Evolutionary conservation across 2,888 invertebrate species (phyloP).

Genomic region (Scaptomyza cyrtandrae): DNA sequence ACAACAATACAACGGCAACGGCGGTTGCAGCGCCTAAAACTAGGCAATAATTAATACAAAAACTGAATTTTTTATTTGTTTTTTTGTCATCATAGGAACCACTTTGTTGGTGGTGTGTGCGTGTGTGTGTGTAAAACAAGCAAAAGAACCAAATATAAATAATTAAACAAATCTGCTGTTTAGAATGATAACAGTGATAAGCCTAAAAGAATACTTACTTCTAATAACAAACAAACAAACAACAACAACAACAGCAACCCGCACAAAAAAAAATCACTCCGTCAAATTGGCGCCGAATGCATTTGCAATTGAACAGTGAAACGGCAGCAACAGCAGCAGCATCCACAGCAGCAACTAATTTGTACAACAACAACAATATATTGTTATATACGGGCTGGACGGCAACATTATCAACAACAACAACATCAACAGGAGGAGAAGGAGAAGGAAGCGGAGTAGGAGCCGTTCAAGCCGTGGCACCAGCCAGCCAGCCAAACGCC

Average conservation of each 20-base stretch:
- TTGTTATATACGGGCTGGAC: constrained; percentile 27
- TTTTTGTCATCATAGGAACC: constrained; percentile 8
- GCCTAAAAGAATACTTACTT: background rate
- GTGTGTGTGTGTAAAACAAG: constrained; percentile 5
- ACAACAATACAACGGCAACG: constrained; percentile 2
- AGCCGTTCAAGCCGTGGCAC: no score
- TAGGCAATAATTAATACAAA: constrained; percentile 18
- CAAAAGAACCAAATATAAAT: constrained; percentile 1
- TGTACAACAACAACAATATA: background rate
- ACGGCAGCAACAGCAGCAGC: constrained; percentile 19
- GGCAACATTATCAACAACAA: constrained; percentile 44
- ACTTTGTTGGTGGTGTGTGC: constrained; percentile 18
- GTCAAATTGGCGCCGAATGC: constrained; percentile 85
- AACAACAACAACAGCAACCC: constrained; percentile 16
- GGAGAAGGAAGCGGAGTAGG: no score
- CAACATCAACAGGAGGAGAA: no score
- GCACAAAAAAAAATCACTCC: constrained; percentile 40
- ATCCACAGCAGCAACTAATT: constrained; percentile 1
- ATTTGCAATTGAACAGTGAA: constrained; percentile 78
- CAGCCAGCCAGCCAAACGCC: constrained; percentile 14
- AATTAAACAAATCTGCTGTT: constrained; percentile 2
- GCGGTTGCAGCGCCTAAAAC: constrained; percentile 17
- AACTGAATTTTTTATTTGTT: no score
- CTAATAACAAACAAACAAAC: background rate
- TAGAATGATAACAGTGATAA: constrained; percentile 28